Evolutionary conservation across 2,113 vertebrate species (phyloP), one percentile per base, ranked within the genome.

Genomic region (Thinocorus orbignyianus): DNA sequence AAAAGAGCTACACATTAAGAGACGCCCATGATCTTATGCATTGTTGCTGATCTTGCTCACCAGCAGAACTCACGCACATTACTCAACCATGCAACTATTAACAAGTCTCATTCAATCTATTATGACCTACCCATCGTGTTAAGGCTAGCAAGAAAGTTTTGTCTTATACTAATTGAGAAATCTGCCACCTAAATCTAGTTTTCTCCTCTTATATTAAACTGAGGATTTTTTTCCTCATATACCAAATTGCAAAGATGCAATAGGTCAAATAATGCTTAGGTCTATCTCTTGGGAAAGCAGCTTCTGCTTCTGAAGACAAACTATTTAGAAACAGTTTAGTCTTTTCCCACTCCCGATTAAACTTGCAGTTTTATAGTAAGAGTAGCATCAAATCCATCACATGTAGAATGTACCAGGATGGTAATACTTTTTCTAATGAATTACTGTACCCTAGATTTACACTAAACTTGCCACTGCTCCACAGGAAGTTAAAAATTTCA

Each of bases 1-100:
- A 93, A 91, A n/a, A 93, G 65, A 61, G 30, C 23, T 44, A 18
- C 2, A 13, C 7, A 6, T 80, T 23, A 78, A 19, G 68, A 72
- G 65, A 52, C 42, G 28, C 1, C 52, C 46, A 9, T 3, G 7
- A 0, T 7, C 18, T 49, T 37, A 24, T 0, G 20, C 13, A 11
- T 7, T 55, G 17, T 89, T 54, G 79, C 42, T 64, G 30, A 49
- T 46, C 48, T 69, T n/a, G 19, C 46, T 65, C 48, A 44, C 61
- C 52, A 42, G 65, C 51, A 79, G 55, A 90, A 82, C 70, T 79
- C 60, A 31, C 0, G 8, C 6, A 49, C 22, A 6, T 31, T 20
- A 26, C 46, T 37, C 74, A 57, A 0, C 37, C 37, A 3, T 0
- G 18, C 44, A 51, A 22, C 49, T 16, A 5, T 30, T 77, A 58